Conservation (phyloP, 2,113 vertebrate genomes). For the Ondatra zibethicus region DNA sequence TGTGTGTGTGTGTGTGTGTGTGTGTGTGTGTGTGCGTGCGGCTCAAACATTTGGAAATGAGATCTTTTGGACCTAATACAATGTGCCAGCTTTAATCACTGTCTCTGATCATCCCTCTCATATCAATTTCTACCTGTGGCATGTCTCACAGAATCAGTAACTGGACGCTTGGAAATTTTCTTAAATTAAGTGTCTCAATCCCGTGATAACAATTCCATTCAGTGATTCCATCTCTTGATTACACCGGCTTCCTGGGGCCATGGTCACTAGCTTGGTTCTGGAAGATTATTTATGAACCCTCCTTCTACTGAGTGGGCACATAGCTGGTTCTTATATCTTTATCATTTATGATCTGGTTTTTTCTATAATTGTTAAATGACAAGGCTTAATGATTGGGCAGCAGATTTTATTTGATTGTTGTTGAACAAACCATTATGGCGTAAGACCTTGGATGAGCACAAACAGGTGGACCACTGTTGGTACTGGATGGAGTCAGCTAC, state of each 20-base stretch:
- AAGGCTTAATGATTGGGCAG: background rate
- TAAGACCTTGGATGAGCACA: background rate
- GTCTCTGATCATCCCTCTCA: background rate
- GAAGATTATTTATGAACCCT: background rate
- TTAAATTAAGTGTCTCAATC: background rate
- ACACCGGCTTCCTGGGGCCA: background rate
- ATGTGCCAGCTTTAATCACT: background rate
- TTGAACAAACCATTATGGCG: background rate
- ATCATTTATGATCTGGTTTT: background rate
- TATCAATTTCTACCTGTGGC: background rate
- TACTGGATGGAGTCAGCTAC: background rate
- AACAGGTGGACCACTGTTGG: background rate
- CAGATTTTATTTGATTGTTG: background rate
- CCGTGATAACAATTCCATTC: background rate
- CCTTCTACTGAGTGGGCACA: rapidly evolving
- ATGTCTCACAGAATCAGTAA: background rate
- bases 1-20: background rate
- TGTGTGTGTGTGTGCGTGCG: background rate
- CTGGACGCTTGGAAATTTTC: background rate
- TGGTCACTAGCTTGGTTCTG: background rate
- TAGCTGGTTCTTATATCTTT: background rate
- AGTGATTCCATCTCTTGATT: background rate
- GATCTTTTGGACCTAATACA: background rate
- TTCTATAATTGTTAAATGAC: background rate
- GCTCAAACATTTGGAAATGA: background rate